phyloP scores from a whole-genome alignment of 2,888 invertebrate genomes.

The Cephus pulcher region DNA sequence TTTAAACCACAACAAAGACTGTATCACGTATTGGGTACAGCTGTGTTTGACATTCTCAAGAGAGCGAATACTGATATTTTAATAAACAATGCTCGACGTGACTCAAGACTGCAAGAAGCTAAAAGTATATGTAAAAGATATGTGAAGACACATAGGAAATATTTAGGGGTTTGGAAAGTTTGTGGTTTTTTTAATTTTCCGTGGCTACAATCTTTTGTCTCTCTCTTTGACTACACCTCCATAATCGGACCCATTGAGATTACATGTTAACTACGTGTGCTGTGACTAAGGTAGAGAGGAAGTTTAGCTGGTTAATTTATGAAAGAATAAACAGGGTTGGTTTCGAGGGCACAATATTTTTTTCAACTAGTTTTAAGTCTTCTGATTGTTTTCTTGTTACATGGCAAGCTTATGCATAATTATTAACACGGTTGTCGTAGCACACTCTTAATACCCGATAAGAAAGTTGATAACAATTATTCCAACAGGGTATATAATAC shows the following conservation, averaged over 20 bases:
- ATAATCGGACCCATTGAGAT: not conserved
- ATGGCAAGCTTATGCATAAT: not conserved
- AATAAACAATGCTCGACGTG: not conserved
- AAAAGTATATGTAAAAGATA: not conserved
- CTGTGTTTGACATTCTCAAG: not conserved
- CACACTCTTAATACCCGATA: not conserved
- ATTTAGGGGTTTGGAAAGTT: not conserved
- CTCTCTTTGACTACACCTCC: not conserved
- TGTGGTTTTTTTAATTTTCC: not conserved
- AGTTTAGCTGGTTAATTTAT: not conserved
- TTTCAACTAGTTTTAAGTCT: not conserved
- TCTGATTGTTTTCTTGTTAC: not conserved
- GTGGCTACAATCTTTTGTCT: not conserved
- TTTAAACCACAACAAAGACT: not conserved
- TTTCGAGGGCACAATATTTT: not conserved
- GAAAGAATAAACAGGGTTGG: not conserved
- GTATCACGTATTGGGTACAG: not conserved
- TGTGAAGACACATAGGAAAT: not conserved
- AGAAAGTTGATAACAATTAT: too few relatives aligned
- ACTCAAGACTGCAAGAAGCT: not conserved
- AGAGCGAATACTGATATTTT: not conserved
- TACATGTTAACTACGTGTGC: not conserved
- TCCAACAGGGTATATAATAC: too few relatives aligned
- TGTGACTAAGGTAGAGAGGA: not conserved
- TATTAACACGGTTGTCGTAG: not conserved